Evolutionary conservation across 1,140 invertebrate species (phyloP), one percentile per base, ranked within the genome.

Genomic region (Phocides pigmalion): DNA sequence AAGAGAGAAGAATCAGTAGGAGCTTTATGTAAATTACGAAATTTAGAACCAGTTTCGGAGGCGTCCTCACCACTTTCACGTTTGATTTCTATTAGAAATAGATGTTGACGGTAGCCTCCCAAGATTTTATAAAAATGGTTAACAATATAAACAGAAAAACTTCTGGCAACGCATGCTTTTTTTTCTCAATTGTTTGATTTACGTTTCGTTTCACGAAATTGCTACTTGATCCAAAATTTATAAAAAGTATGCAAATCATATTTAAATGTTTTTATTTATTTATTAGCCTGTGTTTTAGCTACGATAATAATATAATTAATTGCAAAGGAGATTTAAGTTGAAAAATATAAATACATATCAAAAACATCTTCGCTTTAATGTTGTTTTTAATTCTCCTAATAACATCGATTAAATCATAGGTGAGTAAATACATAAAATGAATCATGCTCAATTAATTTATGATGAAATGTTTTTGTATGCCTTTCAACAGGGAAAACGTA

Each of bases 1-100:
- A 28, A 61, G 59, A 66, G 51, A 70, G 35, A 28, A 47, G 41
- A 53, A 51, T 63, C 50, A 44, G 46, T 71, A 47, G 63, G 58
- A 59, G 66, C 66, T 74, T 79, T 66, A 78, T 76, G 74, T 83
- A 82, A 81, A 79, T 78, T 70, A 72, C 61, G 62, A 66, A 71
- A 72, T 77, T 74, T 68, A 76, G 66, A 80, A 79, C 76, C 75
- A 75, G 78, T 86, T 86, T 47, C 41, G 61, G 62, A 62, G 25
- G 68, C 67, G 64, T 72, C 72, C 62, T 76, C 66, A 62, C 39
- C 68, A 83, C 84, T 87, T 87, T 84, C 84, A 75, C 84, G 70
- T n/a, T 53, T 54, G 75, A 79, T 83, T 82, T 84, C 79, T 82
- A 79, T 49, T 53, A 44, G 62, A 70, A 58, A 44, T 50, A 68